Evolutionary conservation across 2,888 invertebrate species (phyloP).

Genomic region (Anodontia alba): DNA sequence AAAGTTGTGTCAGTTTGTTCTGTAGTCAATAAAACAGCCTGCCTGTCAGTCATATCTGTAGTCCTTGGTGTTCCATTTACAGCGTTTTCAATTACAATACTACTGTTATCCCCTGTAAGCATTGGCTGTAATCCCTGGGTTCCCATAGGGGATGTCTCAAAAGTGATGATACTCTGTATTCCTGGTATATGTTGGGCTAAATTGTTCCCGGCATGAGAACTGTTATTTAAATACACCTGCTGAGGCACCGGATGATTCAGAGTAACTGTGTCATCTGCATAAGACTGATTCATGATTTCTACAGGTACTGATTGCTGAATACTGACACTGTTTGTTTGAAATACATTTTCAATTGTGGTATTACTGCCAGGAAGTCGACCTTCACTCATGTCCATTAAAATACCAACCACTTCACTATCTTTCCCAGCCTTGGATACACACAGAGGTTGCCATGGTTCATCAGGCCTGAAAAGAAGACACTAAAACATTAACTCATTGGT

Average conservation of each 20-base stretch:
- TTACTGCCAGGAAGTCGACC: slow-evolving; percentile 32
- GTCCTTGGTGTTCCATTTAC: not conserved
- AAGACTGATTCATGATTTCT: not conserved
- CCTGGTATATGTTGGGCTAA: slow-evolving; percentile 15
- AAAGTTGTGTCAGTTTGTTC: not conserved
- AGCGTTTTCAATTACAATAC: not conserved
- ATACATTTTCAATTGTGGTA: not conserved
- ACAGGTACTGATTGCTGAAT: not conserved
- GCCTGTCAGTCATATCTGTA: not conserved
- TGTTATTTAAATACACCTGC: not conserved
- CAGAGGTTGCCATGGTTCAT: not conserved
- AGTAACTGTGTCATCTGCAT: not conserved
- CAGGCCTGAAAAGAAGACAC: not conserved
- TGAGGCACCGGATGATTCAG: not conserved
- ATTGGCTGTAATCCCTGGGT: not conserved
- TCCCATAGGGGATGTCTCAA: not conserved
- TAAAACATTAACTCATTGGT: no score
- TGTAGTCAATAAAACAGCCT: not conserved
- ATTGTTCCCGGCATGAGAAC: no score
- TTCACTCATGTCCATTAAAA: slow-evolving; percentile 60
- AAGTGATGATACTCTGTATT: slow-evolving; percentile 24
- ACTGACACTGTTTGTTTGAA: not conserved
- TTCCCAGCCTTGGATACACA: slow-evolving; percentile 4
- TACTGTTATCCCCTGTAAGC: not conserved
- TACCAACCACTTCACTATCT: slow-evolving; percentile 55